phyloP scores from a whole-genome alignment of 1,140 invertebrate genomes.

The Leptopilina boulardi region DNA sequence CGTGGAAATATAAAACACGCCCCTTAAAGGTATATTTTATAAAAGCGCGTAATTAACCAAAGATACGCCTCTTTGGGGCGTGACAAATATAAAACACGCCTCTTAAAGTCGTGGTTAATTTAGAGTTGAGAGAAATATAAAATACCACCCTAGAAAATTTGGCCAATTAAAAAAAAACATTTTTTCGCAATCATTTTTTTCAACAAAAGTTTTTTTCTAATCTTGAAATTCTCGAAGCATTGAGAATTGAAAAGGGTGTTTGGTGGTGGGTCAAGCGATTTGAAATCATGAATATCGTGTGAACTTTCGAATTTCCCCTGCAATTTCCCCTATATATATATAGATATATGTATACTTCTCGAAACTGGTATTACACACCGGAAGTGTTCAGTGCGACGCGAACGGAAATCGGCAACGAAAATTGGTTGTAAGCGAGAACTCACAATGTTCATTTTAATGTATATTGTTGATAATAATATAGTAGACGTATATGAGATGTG shows the following conservation, averaged over 20 bases:
- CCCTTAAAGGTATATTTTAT: too few species aligned
- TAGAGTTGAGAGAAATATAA: too few species aligned
- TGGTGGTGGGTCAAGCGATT: conserved; percentile 49
- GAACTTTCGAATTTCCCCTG: conserved; percentile 70
- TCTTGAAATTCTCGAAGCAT: conserved; percentile 33
- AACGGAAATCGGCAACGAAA: conserved; percentile 61
- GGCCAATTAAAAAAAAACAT: too few species aligned
- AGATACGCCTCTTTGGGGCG: too few species aligned
- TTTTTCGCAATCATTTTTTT: too few species aligned
- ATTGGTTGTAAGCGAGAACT: conserved; percentile 53
- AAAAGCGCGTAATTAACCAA: too few species aligned
- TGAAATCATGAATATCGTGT: conserved; percentile 51
- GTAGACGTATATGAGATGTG: background rate
- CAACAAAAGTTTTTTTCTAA: background rate
- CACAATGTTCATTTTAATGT: conserved; percentile 48
- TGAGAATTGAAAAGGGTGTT: background rate
- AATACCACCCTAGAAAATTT: too few species aligned
- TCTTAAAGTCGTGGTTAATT: too few species aligned
- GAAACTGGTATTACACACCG: conserved; percentile 48
- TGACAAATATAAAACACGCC: too few species aligned
- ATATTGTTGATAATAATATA: conserved; percentile 45
- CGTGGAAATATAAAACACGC: too few species aligned
- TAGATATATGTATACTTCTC: conserved; percentile 47
- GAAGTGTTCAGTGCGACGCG: conserved; percentile 52
- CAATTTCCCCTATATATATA: conserved; percentile 61